phyloP scores from a whole-genome alignment of 2,113 vertebrate genomes.

The Butastur rufipennis region DNA sequence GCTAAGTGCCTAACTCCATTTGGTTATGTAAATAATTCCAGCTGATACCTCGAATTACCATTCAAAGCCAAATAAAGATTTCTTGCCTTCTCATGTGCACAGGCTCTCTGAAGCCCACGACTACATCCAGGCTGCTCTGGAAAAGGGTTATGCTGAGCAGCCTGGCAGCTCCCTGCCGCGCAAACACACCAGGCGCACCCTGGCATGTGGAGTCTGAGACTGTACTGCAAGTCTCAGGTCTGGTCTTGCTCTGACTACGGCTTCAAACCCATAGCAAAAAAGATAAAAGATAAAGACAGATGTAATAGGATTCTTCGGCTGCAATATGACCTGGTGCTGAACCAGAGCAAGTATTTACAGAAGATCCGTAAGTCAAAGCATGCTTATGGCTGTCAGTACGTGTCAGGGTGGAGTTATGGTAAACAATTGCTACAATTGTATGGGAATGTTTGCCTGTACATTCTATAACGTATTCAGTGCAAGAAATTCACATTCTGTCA shows the following conservation, averaged over 20 bases:
- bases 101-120: background rate
- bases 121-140: background rate
- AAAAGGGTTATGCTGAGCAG: background rate
- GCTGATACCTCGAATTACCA: background rate
- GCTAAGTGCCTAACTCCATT: background rate
- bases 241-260: background rate
- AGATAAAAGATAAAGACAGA: background rate
- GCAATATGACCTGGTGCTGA: constrained; percentile 13
- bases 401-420: background rate
- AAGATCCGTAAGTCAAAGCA: background rate
- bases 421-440: background rate
- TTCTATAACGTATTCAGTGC: background rate
- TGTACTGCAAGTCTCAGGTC: background rate
- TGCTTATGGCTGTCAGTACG: background rate
- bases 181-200: background rate
- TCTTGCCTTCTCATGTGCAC: background rate
- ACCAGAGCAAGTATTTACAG: constrained; percentile 37
- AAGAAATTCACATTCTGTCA: background rate
- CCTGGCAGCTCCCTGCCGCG: background rate
- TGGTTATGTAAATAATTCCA: background rate
- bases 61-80: background rate
- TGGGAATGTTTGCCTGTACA: background rate
- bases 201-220: background rate
- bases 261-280: background rate
- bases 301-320: background rate